Evolutionary conservation across 2,797 vertebrate genomes (phyloP).

Genomic region (Eidolon dupreanum): DNA sequence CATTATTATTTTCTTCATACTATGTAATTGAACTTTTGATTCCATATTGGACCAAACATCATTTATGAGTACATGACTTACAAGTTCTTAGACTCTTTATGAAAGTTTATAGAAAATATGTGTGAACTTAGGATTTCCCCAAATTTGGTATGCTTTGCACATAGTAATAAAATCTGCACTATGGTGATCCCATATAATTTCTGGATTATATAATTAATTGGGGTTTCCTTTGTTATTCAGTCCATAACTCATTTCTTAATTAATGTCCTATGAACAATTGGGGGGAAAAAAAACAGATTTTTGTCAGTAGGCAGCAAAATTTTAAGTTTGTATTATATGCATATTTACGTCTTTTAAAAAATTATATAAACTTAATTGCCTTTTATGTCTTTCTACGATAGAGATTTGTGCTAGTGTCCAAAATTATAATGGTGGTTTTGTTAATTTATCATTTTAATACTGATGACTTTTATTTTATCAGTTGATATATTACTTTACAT

Average conservation of each 20-base stretch:
- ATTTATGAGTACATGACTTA: background rate
- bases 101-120: background rate
- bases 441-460: background rate
- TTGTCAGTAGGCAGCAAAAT: background rate
- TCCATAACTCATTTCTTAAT: background rate
- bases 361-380: background rate
- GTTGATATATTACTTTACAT: background rate
- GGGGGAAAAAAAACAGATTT: background rate
- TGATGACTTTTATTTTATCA: background rate
- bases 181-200: background rate
- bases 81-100: background rate
- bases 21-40: background rate
- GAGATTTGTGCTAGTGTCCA: background rate
- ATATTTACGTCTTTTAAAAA: background rate
- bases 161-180: background rate
- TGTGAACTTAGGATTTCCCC: background rate
- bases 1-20: background rate
- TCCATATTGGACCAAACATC: background rate
- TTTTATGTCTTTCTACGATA: background rate
- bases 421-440: background rate
- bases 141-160: background rate
- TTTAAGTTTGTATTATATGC: background rate
- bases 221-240: background rate
- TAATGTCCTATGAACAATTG: background rate
- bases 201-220: background rate